Conservation (phyloP, 2,797 vertebrate genomes). For the Apogon talboti region DNA sequence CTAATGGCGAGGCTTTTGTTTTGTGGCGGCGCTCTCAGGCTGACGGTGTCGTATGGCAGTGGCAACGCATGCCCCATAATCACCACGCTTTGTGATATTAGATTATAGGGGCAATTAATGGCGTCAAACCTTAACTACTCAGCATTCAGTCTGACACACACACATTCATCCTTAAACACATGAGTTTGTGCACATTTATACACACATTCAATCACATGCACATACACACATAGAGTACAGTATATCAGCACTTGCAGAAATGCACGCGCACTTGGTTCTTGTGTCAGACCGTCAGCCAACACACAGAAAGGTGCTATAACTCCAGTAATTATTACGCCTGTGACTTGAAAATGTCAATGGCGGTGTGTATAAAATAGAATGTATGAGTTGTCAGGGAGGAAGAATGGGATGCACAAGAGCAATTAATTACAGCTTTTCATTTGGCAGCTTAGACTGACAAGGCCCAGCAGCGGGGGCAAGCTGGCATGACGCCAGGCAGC, state of each 20-base stretch:
- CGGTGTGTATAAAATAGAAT: slow-evolving; percentile 89
- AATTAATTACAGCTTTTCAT: slow-evolving; percentile 95
- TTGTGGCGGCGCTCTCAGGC: slow-evolving; percentile 85
- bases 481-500: slow-evolving; percentile 79
- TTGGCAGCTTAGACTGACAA: slow-evolving; percentile 83
- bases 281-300: slow-evolving; percentile 85
- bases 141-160: slow-evolving; percentile 86
- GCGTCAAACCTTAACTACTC: slow-evolving; percentile 93
- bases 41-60: slow-evolving; percentile 87
- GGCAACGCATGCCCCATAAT: slow-evolving; percentile 83
- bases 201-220: slow-evolving; percentile 13
- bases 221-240: slow-evolving; percentile 24
- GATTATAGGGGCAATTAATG: slow-evolving; percentile 99
- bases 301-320: slow-evolving; percentile 94
- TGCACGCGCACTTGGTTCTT: slow-evolving; percentile 36
- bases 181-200: slow-evolving; percentile 3
- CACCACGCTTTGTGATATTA: slow-evolving; percentile 93
- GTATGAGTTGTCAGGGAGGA: slow-evolving; percentile 84
- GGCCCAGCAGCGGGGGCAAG: slow-evolving; percentile 76
- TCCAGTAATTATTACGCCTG: slow-evolving; percentile 92
- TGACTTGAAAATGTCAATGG: slow-evolving; percentile 92
- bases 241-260: slow-evolving; percentile 50
- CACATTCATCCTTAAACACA: slow-evolving; percentile 36
- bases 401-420: slow-evolving; percentile 88
- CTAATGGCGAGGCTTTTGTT: slow-evolving; percentile 90